Percentiles rank a stretch among this genome's conserved stretches.
Conservation (phyloP, 2,113 vertebrate species). For the Perccottus glenii region DNA sequence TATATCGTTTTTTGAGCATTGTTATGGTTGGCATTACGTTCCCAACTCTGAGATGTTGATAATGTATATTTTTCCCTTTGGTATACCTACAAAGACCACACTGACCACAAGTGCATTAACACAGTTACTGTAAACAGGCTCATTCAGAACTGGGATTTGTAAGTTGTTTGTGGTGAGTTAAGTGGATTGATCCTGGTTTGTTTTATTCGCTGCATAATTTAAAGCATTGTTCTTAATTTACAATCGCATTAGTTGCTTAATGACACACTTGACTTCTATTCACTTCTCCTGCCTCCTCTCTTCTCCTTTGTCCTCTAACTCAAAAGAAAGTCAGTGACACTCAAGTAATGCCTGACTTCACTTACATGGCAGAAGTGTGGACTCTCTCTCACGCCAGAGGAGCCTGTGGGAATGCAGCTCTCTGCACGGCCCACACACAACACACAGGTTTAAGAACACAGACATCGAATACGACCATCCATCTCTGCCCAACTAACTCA, state of each 20-base stretch:
- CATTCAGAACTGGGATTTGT: background rate
- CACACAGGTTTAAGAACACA: background rate
- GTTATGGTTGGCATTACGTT: no score
- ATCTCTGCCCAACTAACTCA: conserved; percentile 27
- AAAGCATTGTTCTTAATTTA: background rate
- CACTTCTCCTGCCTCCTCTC: background rate
- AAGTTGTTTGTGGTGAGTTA: background rate
- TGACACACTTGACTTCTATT: background rate
- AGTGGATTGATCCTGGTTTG: background rate
- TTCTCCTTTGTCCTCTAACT: conserved; percentile 32
- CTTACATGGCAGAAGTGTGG: conserved; percentile 44
- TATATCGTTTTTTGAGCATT: no score
- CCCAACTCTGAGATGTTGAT: no score
- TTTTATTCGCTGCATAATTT: conserved; percentile 8
- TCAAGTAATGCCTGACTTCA: conserved; percentile 56
- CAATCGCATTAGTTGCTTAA: background rate
- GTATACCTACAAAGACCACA: background rate
- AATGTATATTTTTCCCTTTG: no score
- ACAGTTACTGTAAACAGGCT: background rate
- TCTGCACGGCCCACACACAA: background rate
- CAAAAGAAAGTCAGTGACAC: conserved; percentile 40
- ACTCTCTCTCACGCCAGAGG: conserved; percentile 17
- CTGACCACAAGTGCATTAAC: background rate
- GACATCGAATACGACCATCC: conserved; percentile 24
- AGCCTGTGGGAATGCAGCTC: conserved; percentile 22